phyloP scores from a whole-genome alignment of 1,140 invertebrate species.

The Atta texana region DNA sequence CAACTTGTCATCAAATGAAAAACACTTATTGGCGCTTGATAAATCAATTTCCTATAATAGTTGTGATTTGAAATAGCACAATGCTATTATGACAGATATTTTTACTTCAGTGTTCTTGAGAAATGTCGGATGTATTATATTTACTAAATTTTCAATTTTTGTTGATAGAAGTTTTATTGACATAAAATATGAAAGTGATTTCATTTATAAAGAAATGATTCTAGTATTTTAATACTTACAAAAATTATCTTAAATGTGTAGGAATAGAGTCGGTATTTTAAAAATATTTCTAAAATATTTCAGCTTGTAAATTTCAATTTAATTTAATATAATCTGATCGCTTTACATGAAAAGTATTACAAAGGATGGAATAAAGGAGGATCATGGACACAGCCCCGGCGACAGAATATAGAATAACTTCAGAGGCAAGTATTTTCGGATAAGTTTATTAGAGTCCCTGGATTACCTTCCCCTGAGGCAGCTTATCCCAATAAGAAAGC shows the following conservation, averaged over 20 bases:
- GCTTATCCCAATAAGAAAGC: slow-evolving; percentile 72
- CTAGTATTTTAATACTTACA: background rate
- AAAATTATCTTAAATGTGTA: background rate
- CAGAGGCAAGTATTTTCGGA: slow-evolving; percentile 65
- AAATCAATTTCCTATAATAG: background rate
- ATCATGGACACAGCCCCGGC: slow-evolving; percentile 7
- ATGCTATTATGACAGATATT: background rate
- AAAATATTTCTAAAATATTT: slow-evolving; percentile 5
- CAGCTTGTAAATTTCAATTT: slow-evolving; percentile 29
- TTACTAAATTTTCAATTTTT: slow-evolving; percentile 13
- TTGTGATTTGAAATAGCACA: background rate
- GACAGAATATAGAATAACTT: slow-evolving; percentile 48
- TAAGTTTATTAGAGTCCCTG: slow-evolving; percentile 75
- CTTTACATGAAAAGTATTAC: slow-evolving; percentile 43
- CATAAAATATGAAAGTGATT: background rate
- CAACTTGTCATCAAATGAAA: too few relatives aligned
- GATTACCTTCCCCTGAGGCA: slow-evolving; percentile 74
- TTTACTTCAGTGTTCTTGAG: background rate
- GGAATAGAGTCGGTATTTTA: background rate
- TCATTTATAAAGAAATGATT: background rate
- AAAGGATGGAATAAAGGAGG: slow-evolving; percentile 35
- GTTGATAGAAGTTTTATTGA: background rate
- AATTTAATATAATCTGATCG: slow-evolving; percentile 37
- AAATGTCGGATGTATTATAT: background rate
- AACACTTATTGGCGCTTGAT: too few relatives aligned